Base-by-base conservation (phyloP, 2,113 vertebrate species). In the Gopherus flavomarginatus region DNA sequence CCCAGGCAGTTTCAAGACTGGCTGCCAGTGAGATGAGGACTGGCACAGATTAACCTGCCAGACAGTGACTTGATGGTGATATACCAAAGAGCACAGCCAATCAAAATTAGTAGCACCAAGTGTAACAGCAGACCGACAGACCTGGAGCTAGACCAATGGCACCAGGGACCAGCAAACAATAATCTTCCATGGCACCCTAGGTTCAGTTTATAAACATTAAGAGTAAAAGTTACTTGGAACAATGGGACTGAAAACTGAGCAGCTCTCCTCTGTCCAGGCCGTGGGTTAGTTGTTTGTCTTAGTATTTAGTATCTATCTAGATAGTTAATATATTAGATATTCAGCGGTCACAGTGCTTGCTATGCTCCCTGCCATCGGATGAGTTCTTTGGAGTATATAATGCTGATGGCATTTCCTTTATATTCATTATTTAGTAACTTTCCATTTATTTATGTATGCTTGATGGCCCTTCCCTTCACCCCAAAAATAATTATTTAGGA, bases 31-130 rank as follows among this genome's bases (percentile, higher is more conserved):
- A 1, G 3, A 31, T 2, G 11, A 90, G 26, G 6, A 13, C 13
- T 53, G 35, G 3, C 16, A 56, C 42, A 52, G 65, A 44, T 26
- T 77, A 77, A 44, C 22, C 19, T 77, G 38, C 42, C 38, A 81
- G 47, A 82, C 11, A 13, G 3, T 0, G 0, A 11, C 7, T 85
- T 83, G 0, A 0, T 19, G 4, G 0, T 4, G 35, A 31, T 1
- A 3, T 42, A 19, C 42, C 47, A 42, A 82, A 85, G 88, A 85
- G 22, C 4, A 21, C 2, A 50, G 81, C 4, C 22, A 85, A 62
- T 27, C 31, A 35, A 62, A 4, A 8, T 53, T 78, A 53, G 35
- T 14, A 53, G 14, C 57, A 93, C 31, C 47, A 35, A 35, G 29
- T 31, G 16, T 80, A 49, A 47, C 14, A 31, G 17, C 27, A 29